Conservation (phyloP, 2,797 vertebrate genomes). For the Amblyopsis hoosieri region DNA sequence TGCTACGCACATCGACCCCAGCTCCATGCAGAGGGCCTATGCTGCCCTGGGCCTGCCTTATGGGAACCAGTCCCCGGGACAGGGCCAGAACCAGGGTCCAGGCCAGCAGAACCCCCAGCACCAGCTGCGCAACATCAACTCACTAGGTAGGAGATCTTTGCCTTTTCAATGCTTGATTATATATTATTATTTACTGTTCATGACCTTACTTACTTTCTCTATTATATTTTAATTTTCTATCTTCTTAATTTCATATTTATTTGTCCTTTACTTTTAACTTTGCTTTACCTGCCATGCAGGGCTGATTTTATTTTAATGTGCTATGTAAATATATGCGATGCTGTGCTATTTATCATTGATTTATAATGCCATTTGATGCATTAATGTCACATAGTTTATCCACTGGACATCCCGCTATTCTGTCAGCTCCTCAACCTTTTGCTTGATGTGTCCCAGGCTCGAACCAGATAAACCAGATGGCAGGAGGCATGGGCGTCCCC, state of each 20-base stretch:
- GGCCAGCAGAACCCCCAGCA: conserved; percentile 85
- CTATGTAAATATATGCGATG: too few relatives aligned
- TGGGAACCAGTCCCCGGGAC: conserved; percentile 88
- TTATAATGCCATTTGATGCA: too few relatives aligned
- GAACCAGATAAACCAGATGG: conserved; percentile 90
- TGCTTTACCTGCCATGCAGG: too few relatives aligned
- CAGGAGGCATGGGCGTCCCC: conserved; percentile 84
- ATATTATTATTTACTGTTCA: too few relatives aligned
- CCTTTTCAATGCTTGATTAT: too few relatives aligned
- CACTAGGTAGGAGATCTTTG: conserved; percentile 79
- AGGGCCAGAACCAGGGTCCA: conserved; percentile 67
- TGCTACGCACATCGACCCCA: conserved; percentile 93
- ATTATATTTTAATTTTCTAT: too few relatives aligned
- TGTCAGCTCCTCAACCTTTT: neutral
- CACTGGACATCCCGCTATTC: neutral
- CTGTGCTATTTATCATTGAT: too few relatives aligned
- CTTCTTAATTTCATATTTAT: too few relatives aligned
- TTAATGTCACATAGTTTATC: neutral
- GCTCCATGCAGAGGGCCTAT: conserved; percentile 98
- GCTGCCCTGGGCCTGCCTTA: conserved; percentile 96
- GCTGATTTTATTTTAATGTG: too few relatives aligned
- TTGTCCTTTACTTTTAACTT: too few relatives aligned
- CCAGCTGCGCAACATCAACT: conserved; percentile 87
- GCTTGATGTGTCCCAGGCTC: conserved; percentile 71
- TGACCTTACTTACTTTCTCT: too few relatives aligned